These are phyloP conservation scores for Drosophila mauritiana DNA, from an alignment of 1,140 invertebrate genomes.

Conservation along the genomic window DNA sequence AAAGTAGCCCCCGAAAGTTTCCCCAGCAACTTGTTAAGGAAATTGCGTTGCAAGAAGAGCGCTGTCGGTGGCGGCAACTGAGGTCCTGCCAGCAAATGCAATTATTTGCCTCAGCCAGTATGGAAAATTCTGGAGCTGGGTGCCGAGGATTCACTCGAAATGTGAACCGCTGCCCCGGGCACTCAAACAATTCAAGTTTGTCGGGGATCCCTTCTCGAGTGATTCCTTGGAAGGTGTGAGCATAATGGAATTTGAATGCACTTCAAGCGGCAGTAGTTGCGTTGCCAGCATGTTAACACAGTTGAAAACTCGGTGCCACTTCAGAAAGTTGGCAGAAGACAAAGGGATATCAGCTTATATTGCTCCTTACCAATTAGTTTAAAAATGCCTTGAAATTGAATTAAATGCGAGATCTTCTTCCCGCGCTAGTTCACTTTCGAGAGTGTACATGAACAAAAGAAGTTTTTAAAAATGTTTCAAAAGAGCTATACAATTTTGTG, in stretches of 20 bases:
- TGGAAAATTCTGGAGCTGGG: constrained; percentile 34
- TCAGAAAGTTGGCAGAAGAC: constrained; percentile 7
- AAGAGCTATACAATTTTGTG: neutral
- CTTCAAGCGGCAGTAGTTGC: constrained; percentile 22
- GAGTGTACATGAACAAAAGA: neutral
- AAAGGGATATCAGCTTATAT: constrained; percentile 13
- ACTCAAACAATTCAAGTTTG: constrained; percentile 51
- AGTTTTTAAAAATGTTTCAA: neutral
- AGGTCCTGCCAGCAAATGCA: constrained; percentile 44
- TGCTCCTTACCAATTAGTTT: constrained; percentile 9
- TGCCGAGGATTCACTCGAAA: constrained; percentile 15
- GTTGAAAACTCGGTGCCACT: constrained; percentile 3
- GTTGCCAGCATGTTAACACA: constrained; percentile 36
- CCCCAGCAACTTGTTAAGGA: constrained; percentile 62
- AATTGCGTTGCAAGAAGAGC: constrained; percentile 42
- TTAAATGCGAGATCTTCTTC: neutral
- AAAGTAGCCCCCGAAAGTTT: constrained; percentile 64
- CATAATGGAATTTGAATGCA: constrained; percentile 47
- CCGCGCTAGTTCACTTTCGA: neutral
- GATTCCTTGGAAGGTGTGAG: constrained; percentile 44
- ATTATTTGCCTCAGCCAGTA: constrained; percentile 59
- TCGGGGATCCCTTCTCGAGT: constrained; percentile 27
- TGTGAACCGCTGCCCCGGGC: constrained; percentile 44
- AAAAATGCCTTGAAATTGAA: neutral
- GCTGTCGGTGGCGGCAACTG: neutral